Percentiles rank a stretch among this genome's conserved stretches.
phyloP scores from a whole-genome alignment of 2,113 vertebrate genomes.

The Galeopterus variegatus region DNA sequence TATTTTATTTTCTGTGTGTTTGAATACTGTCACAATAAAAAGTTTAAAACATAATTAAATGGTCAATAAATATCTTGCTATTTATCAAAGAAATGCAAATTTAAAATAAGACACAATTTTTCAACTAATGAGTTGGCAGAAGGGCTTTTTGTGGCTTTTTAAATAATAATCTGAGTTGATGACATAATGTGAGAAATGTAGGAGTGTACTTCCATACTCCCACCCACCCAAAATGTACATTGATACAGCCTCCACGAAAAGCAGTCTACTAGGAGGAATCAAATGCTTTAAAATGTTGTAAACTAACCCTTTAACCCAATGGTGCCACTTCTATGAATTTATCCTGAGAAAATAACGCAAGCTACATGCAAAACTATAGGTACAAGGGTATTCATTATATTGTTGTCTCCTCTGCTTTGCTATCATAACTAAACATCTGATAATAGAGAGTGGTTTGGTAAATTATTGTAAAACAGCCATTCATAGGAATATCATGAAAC shows the following conservation, averaged over 20 bases:
- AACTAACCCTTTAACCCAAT: neutral
- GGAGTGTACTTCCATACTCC: neutral
- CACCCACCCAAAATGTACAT: neutral
- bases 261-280: neutral
- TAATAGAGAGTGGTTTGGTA: neutral
- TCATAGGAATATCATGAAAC: neutral
- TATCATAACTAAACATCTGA: neutral
- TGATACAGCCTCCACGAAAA: neutral
- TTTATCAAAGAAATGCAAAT: constrained; percentile 25
- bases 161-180: neutral
- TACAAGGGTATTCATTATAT: neutral
- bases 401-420: neutral
- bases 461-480: neutral
- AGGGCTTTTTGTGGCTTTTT: neutral
- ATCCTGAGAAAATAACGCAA: neutral
- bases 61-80: neutral
- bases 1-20: neutral
- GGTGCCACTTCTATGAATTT: neutral
- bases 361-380: neutral
- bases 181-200: neutral
- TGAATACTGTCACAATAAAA: constrained; percentile 31
- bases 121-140: neutral
- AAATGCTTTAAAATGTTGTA: neutral
- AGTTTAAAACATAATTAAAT: constrained; percentile 13
- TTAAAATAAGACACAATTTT: constrained; percentile 17